Conservation (phyloP, 2,888 invertebrate genomes). For the Cantharis nigra region DNA sequence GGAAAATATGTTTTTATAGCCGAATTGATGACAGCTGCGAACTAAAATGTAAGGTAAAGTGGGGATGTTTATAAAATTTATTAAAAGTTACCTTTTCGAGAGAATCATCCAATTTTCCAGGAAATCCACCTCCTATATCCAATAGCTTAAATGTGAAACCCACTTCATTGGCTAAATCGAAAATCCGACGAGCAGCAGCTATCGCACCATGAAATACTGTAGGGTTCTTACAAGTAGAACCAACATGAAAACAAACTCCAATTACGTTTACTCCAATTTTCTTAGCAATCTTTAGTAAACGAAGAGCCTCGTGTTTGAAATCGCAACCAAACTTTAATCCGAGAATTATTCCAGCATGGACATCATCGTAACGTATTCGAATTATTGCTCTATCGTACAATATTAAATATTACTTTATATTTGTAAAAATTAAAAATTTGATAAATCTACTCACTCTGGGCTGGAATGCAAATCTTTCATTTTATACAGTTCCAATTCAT, state of each 20-base stretch:
- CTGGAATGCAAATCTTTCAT: constrained; percentile 60
- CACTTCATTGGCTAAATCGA: constrained; percentile 69
- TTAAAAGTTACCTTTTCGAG: constrained; percentile 66
- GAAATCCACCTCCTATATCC: constrained; percentile 91
- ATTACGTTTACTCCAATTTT: constrained; percentile 75
- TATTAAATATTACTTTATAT: background rate
- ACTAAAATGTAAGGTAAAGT: constrained; percentile 57
- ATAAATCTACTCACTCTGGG: constrained; percentile 50
- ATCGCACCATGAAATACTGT: constrained; percentile 83
- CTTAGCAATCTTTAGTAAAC: constrained; percentile 73
- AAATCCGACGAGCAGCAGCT: constrained; percentile 66
- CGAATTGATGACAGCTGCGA: constrained; percentile 78
- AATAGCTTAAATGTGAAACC: constrained; percentile 80
- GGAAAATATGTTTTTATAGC: constrained; percentile 84
- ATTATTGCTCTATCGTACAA: constrained; percentile 71
- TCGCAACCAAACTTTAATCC: constrained; percentile 96
- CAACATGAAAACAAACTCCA: constrained; percentile 91
- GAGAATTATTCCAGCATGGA: constrained; percentile 81
- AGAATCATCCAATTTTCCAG: constrained; percentile 69
- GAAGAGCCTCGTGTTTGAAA: constrained; percentile 73
- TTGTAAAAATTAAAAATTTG: no score
- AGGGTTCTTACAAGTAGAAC: constrained; percentile 85
- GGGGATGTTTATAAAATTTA: constrained; percentile 6
- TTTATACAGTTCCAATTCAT: constrained; percentile 67
- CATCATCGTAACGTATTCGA: constrained; percentile 86